phyloP scores from a whole-genome alignment of 1,140 invertebrate genomes.

The Dendrolimus punctatus region DNA sequence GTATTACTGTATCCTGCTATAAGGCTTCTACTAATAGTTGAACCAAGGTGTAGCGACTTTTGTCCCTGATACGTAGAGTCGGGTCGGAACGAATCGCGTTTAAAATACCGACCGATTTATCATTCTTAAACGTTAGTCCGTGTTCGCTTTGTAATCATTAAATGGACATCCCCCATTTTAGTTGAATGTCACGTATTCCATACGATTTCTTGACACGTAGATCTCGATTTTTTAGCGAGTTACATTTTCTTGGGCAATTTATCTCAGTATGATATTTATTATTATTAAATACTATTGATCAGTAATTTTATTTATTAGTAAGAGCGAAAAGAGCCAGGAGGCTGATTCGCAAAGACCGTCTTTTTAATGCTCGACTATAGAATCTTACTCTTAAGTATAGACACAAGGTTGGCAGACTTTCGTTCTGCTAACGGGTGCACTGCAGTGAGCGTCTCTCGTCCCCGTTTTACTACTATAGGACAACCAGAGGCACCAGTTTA shows the following conservation, averaged over 20 bases:
- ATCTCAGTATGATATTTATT: too few species aligned
- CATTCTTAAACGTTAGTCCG: conserved; percentile 60
- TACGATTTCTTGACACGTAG: conserved; percentile 46
- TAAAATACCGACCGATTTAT: conserved; percentile 59
- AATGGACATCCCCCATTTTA: conserved; percentile 53
- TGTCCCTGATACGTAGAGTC: conserved; percentile 31
- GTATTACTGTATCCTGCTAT: conserved; percentile 46
- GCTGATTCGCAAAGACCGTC: too few species aligned
- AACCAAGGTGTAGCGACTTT: conserved; percentile 46
- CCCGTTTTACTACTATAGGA: too few species aligned
- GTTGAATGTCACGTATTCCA: conserved; percentile 57
- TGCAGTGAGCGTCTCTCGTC: too few species aligned
- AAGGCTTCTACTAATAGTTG: conserved; percentile 11
- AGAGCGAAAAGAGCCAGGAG: too few species aligned
- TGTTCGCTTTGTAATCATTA: conserved; percentile 30
- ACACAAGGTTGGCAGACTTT: too few species aligned
- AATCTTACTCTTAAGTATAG: too few species aligned
- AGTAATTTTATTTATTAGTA: too few species aligned
- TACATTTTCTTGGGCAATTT: neutral
- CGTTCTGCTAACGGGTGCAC: too few species aligned
- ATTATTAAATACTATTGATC: too few species aligned
- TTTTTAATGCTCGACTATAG: too few species aligned
- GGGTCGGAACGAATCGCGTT: conserved; percentile 61
- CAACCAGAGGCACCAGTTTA: too few species aligned
- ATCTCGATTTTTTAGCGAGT: conserved; percentile 24